Conservation (phyloP, 2,797 vertebrate genomes). For the Neopelma chrysocephalum region DNA sequence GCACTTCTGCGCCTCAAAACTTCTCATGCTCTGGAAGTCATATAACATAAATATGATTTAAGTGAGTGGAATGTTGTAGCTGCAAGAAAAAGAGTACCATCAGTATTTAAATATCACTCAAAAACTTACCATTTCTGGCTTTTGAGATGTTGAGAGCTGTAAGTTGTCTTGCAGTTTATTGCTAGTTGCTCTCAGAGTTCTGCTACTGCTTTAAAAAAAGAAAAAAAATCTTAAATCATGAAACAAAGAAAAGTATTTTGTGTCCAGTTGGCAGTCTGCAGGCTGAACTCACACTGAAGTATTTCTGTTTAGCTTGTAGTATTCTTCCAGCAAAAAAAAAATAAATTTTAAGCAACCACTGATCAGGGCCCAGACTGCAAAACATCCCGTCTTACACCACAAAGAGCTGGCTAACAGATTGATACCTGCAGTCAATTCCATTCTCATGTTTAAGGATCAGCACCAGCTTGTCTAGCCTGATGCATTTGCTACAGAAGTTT, state of each 20-base stretch:
- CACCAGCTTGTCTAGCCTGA: not conserved
- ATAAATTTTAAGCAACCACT: not conserved
- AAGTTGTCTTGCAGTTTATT: slow-evolving; percentile 35
- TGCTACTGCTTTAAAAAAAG: slow-evolving; percentile 7
- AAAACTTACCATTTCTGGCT: slow-evolving; percentile 70
- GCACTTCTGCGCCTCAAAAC: not conserved
- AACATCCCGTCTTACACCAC: not conserved
- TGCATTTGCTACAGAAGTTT: not conserved
- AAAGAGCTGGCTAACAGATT: not conserved
- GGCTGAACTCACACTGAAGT: not conserved
- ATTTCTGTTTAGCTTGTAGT: not conserved
- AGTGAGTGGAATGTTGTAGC: not conserved
- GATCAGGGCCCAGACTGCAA: not conserved
- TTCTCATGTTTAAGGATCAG: not conserved
- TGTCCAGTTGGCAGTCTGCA: not conserved
- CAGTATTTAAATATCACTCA: not conserved
- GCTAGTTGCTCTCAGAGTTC: slow-evolving; percentile 36
- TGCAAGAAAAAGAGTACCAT: not conserved
- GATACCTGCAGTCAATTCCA: no score
- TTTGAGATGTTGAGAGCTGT: slow-evolving; percentile 18
- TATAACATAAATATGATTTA: not conserved
- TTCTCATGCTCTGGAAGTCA: not conserved
- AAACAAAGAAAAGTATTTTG: not conserved
- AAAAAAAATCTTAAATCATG: not conserved
- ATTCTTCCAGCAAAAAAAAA: not conserved